A percentile compares a stretch with the other conserved stretches of the same genome.
Conservation (phyloP, 2,797 vertebrate genomes). For the Monodelphis domestica region DNA sequence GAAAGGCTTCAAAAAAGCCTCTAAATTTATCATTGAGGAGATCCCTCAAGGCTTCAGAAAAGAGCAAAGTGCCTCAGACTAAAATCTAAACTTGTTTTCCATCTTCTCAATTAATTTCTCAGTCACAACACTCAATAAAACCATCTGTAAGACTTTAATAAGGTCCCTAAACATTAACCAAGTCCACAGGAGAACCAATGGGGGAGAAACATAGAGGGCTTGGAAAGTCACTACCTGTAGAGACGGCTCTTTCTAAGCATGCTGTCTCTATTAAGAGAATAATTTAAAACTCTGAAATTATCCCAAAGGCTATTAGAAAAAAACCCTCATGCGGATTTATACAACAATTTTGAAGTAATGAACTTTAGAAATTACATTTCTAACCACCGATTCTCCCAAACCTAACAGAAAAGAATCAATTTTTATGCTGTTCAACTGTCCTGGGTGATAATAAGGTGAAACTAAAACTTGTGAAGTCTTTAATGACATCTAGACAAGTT, state of each 20-base stretch:
- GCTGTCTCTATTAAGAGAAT: slow-evolving; percentile 41
- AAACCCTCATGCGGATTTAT: neutral
- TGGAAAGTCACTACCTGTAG: neutral
- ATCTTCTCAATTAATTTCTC: neutral
- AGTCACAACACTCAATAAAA: slow-evolving; percentile 4
- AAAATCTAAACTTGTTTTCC: neutral
- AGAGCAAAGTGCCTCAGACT: neutral
- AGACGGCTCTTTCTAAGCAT: slow-evolving; percentile 11
- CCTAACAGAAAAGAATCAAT: neutral
- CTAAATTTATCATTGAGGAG: neutral
- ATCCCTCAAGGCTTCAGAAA: neutral
- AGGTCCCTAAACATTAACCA: neutral
- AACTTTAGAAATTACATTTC: slow-evolving; percentile 41
- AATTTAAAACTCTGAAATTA: neutral
- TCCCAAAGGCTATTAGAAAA: slow-evolving; percentile 9
- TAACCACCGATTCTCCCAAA: slow-evolving; percentile 21
- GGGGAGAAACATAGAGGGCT: neutral
- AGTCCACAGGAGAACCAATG: neutral
- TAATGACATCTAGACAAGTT: slow-evolving; percentile 13
- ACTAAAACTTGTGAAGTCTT: slow-evolving; percentile 16
- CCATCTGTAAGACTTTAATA: neutral
- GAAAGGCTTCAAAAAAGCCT: slow-evolving; percentile 23
- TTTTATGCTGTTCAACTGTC: neutral
- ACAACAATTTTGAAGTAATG: slow-evolving; percentile 12
- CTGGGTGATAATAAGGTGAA: neutral